A percentile compares a stretch with the other conserved stretches of the same genome.
Conservation (phyloP, 2,888 invertebrate genomes). For the Tetropium fuscum region DNA sequence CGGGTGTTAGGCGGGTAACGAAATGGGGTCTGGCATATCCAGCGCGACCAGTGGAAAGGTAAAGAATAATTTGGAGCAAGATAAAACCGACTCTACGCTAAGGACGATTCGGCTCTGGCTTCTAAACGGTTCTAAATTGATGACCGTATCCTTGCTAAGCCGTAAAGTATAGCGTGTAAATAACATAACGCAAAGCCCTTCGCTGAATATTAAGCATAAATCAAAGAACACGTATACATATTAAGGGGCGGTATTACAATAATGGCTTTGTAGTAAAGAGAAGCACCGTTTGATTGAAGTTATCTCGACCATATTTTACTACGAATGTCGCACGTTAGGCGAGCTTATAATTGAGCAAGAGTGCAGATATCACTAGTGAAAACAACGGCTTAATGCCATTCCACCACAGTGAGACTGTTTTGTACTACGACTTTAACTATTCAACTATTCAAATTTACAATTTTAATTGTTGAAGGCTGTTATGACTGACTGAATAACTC, state of each 20-base stretch:
- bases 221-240: constrained; percentile 56
- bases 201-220: constrained; percentile 59
- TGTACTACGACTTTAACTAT: background rate
- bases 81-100: too few relatives aligned
- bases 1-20: too few relatives aligned
- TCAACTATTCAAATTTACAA: background rate
- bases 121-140: constrained; percentile 41
- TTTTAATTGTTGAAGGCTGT: too few relatives aligned
- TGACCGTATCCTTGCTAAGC: constrained; percentile 50
- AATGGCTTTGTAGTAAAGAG: constrained; percentile 56
- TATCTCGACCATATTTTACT: constrained; percentile 51
- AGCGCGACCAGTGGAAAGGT: too few relatives aligned
- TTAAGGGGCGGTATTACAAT: constrained; percentile 57
- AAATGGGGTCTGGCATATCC: too few relatives aligned
- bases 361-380: constrained; percentile 24
- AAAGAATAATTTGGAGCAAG: too few relatives aligned
- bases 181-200: constrained; percentile 41
- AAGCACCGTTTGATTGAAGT: constrained; percentile 60
- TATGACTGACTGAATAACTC: too few relatives aligned
- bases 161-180: constrained; percentile 52
- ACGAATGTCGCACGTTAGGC: constrained; percentile 47
- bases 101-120: constrained; percentile 27
- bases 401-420: constrained; percentile 17
- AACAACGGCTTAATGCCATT: constrained; percentile 7
- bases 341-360: constrained; percentile 46